Evolutionary conservation across 2,113 vertebrate species (phyloP).

Genomic region (Pituophis catenifer): DNA sequence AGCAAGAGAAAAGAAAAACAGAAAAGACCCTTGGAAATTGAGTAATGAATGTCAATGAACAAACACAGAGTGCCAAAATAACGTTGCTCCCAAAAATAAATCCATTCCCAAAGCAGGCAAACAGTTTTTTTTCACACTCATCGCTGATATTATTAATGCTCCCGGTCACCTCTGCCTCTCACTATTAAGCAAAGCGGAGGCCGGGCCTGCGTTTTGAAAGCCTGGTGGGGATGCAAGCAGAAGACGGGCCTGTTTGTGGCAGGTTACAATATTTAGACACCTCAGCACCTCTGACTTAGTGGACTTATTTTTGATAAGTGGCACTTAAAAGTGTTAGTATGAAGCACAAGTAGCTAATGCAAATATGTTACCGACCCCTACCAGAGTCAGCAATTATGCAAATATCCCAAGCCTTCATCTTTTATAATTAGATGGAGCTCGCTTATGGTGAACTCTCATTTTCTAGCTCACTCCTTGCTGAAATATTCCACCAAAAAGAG

Average conservation of each 20-base stretch:
- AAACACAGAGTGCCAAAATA: slow-evolving; percentile 26
- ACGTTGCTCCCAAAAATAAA: slow-evolving; percentile 52
- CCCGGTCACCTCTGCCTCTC: slow-evolving; percentile 55
- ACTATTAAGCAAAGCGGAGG: slow-evolving; percentile 63
- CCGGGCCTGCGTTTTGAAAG: slow-evolving; percentile 63
- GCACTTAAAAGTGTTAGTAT: slow-evolving; percentile 78
- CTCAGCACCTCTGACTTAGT: slow-evolving; percentile 73
- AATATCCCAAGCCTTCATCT: slow-evolving; percentile 79
- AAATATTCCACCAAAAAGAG: slow-evolving; percentile 44
- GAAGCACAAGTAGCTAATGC: slow-evolving; percentile 82
- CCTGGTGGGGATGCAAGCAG: slow-evolving; percentile 52
- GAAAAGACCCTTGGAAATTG: slow-evolving; percentile 31
- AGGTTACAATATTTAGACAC: slow-evolving; percentile 74
- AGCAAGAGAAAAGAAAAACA: slow-evolving; percentile 37
- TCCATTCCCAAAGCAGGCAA: slow-evolving; percentile 24
- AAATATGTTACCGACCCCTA: slow-evolving; percentile 82
- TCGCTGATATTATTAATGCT: slow-evolving; percentile 58
- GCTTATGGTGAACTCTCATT: slow-evolving; percentile 67
- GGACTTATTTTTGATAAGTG: slow-evolving; percentile 77
- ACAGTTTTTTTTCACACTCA: slow-evolving; percentile 50
- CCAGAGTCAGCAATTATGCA: slow-evolving; percentile 79
- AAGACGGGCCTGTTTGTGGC: slow-evolving; percentile 63
- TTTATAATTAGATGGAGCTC: slow-evolving; percentile 77
- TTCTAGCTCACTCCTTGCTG: slow-evolving; percentile 58
- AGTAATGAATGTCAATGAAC: slow-evolving; percentile 36